A percentile compares a stretch with the other conserved stretches of the same genome.
Conservation (phyloP, 1,140 invertebrate genomes). For the Caenorhabditis inopinata region DNA sequence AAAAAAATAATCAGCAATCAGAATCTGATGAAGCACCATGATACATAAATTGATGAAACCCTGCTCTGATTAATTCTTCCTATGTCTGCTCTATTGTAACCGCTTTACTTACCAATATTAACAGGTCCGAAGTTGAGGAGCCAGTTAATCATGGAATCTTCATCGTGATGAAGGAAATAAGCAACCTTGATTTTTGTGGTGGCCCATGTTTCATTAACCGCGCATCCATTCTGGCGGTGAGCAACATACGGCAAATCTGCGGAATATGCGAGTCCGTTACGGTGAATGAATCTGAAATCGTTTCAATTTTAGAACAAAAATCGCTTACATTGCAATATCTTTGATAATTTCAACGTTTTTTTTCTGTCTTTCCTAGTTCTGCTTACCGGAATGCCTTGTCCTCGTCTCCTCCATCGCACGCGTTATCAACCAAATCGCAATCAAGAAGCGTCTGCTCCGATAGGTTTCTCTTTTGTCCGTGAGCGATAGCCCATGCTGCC, state of each 20-base stretch:
- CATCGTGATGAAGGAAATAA: slow-evolving; percentile 61
- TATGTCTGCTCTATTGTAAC: no score
- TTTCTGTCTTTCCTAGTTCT: neutral
- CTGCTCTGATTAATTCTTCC: no score
- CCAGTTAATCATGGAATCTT: slow-evolving; percentile 65
- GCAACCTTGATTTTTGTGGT: slow-evolving; percentile 60
- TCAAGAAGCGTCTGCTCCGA: slow-evolving; percentile 65
- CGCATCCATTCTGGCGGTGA: slow-evolving; percentile 58
- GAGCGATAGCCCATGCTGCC: slow-evolving; percentile 41
- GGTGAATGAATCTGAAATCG: slow-evolving; percentile 56
- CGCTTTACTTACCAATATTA: slow-evolving; percentile 54
- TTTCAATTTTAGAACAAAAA: neutral
- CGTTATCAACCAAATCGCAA: slow-evolving; percentile 64
- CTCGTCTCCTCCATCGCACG: slow-evolving; percentile 61
- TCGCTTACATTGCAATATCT: no score
- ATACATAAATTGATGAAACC: no score
- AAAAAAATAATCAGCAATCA: neutral
- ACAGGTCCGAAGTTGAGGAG: slow-evolving; percentile 64
- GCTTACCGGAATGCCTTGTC: slow-evolving; percentile 61
- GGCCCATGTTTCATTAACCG: slow-evolving; percentile 38
- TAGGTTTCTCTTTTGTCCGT: slow-evolving; percentile 50
- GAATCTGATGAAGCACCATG: neutral
- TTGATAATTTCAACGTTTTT: no score
- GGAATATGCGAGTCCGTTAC: slow-evolving; percentile 54
- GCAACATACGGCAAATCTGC: slow-evolving; percentile 62